Evolutionary conservation across 53 echinoderm and acorn worm species (phyloP), one percentile per base, ranked within the genome.

Genomic region (Temnopleurus reevesii): DNA sequence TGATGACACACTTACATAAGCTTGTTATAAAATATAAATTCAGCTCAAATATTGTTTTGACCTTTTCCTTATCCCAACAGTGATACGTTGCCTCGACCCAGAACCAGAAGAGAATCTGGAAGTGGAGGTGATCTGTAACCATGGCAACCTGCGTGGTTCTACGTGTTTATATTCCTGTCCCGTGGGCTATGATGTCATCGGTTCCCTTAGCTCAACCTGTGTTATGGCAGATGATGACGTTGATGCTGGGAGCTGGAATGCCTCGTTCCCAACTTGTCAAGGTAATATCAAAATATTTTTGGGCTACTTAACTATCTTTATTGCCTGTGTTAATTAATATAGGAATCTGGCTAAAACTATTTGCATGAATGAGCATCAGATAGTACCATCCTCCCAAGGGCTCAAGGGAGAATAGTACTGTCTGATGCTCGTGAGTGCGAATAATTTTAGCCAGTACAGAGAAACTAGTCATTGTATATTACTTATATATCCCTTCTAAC

Each of bases 101-200:
- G 71, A 41, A 71, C 71, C 41, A 41, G 71, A 71, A 71, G 71
- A 41, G 9, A 8, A 71, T 41, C 36, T 38, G 71, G 71, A 71
- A 41, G 41, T 71, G 3, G 71, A 43, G 38, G 23, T 71, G 27
- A 71, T 71, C 6, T 87, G 88, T 66, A 33, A 45, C 53, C 88
- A 71, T 71, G 88, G 88, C n/a, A 87, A 87, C 88, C 53, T 87
- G 46, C 88, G 4, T 46, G 88, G 64, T 19, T 87, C 88, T 19
- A 54, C 64, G 34, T 87, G 88, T 66, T 18, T 29, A 28, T 87
- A 28, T 54, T 71, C 88, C 51, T 87, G 88, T 53, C 34, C 49
- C 30, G 10, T 29, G 7, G 88, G 88, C 27, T 66, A 17, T 34
- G 46, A 46, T 18, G 4, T 87, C 19, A 54, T 87, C 31, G 88